Evolutionary conservation across 2,797 vertebrate species (phyloP), one percentile per base, ranked within the genome.

Genomic region (Lithobates sylvaticus): DNA sequence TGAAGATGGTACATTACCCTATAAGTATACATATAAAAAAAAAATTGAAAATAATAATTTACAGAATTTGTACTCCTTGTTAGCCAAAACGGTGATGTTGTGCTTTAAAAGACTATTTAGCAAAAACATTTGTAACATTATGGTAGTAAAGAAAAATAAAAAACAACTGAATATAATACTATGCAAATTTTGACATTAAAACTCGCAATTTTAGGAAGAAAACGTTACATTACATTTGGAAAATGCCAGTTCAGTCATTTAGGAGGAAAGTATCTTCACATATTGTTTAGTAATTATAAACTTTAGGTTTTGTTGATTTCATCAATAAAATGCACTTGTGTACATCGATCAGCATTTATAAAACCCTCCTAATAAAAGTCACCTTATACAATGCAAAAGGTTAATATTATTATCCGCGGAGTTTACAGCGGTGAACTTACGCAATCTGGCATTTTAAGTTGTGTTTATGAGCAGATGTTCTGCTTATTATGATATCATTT

Each of bases 401-500:
- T 73, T 83, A 86, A 81, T 86, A 88, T 71, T 78, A 58, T 65
- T 39, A 42, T 64, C 76, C 29, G 34, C 76, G n/a, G 15, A 74
- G 65, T 88, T 89, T 74, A 47, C 74, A 47, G 77, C 21, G 67
- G 26, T 83, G 77, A 84, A 84, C 50, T 39, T 78, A 69, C 77
- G 18, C 68, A 87, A 23, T 80, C 42, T 78, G 36, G 50, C 2
- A 15, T 83, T 86, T 84, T 84, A 32, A 79, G 73, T 89, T 68
- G 32, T 61, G 34, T 72, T 89, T 88, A 75, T 69, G 69, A 88
- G 73, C 39, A 86, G 18, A 21, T 84, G 78, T 88, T 89, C 79
- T 58, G 3, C 23, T 88, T 86, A 84, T 78, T 84, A 65, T 21
- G 84, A 77, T 79, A 64, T 71, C 47, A 26, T 73, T 79, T 77